Base-by-base conservation (phyloP, 2,113 vertebrate species). In the Carassius gibelio region DNA sequence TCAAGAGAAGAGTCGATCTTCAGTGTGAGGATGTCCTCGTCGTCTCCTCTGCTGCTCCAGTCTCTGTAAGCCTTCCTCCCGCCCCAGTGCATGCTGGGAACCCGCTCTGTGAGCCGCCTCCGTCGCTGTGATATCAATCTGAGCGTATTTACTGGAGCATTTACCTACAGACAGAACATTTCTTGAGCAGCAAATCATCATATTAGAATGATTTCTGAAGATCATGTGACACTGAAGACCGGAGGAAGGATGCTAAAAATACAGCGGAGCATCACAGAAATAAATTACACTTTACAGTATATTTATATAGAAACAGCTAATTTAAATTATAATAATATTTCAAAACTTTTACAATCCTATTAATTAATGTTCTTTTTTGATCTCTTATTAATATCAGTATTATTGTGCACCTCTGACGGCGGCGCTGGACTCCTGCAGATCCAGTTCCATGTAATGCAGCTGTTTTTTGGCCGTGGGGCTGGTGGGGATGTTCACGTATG, bases 401-500 rank as follows among this genome's bases (percentile, higher is more conserved):
- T 10, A n/a, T 4, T 78, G n/a, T 38, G n/a, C 45, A 88, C 95
- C 97, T 93, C 95, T 94, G 90, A 95, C 55, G 10, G 94, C 90
- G 0, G 91, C 76, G 1, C 90, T 85, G 0, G 93, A 88, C 50
- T 96, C 96, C 83, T 95, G 96, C 81, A 96, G 95, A 89, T 97
- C 96, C 91, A 98, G 89, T 89, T 97, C 97, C 96, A 96, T 94
- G 91, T 97, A 98, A 91, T 97, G 95, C 83, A 96, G 95, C 89
- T 96, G 96, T 90, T 95, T 95, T 89, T 95, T 95, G 78, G 95
- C 94, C 0, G 94, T 91, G 15, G 97, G 96, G 87, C 96, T 97
- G 84, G 95, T 88, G 4, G 97, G 98, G 91, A 98, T 95, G 93
- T 97, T 98, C 79, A 96, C 94, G 3, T 97, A 97, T 1, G 93